Evolutionary conservation across 1,140 invertebrate species (phyloP).

Genomic region (Coboldia fuscipes): DNA sequence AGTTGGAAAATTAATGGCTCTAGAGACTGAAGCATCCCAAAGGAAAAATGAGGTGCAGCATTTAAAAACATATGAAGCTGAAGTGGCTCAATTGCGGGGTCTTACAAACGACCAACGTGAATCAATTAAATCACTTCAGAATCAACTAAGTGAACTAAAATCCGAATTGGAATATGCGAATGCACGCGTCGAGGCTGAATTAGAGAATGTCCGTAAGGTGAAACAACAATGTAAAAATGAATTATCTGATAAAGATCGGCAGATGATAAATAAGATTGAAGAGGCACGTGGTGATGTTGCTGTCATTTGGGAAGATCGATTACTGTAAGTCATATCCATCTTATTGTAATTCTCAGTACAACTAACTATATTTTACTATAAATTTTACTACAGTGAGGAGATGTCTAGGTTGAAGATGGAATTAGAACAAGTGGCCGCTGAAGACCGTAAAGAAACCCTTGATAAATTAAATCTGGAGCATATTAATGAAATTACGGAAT

Average conservation of each 20-base stretch:
- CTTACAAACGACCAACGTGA: slow-evolving; percentile 33
- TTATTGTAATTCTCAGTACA: slow-evolving; percentile 5
- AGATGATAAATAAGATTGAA: slow-evolving; percentile 27
- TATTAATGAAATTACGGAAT: slow-evolving; percentile 23
- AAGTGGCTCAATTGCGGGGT: slow-evolving; percentile 30
- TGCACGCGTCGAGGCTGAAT: slow-evolving; percentile 28
- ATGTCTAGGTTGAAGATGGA: slow-evolving; percentile 31
- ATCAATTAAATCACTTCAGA: slow-evolving; percentile 26
- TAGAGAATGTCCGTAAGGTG: slow-evolving; percentile 23
- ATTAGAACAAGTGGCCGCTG: slow-evolving; percentile 31
- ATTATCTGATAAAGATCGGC: slow-evolving; percentile 28
- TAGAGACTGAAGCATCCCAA: slow-evolving; percentile 19
- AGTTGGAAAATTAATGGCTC: slow-evolving; percentile 22
- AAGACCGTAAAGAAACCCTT: slow-evolving; percentile 32
- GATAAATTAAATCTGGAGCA: slow-evolving; percentile 25
- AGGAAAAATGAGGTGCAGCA: slow-evolving; percentile 19
- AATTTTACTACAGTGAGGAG: slow-evolving; percentile 22
- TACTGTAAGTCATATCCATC: slow-evolving; percentile 18
- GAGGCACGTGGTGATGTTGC: slow-evolving; percentile 31
- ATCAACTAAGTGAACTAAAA: slow-evolving; percentile 28
- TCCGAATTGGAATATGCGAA: slow-evolving; percentile 26
- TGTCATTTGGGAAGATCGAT: slow-evolving; percentile 28
- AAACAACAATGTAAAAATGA: slow-evolving; percentile 22
- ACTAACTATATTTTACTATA: slow-evolving; percentile 17
- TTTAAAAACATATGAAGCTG: slow-evolving; percentile 31